Percentiles rank a stretch among this genome's conserved stretches.
These are phyloP conservation scores for Apistogramma diplotaenia DNA, from an alignment of 2,113 vertebrate species.

Conservation along the genomic window DNA sequence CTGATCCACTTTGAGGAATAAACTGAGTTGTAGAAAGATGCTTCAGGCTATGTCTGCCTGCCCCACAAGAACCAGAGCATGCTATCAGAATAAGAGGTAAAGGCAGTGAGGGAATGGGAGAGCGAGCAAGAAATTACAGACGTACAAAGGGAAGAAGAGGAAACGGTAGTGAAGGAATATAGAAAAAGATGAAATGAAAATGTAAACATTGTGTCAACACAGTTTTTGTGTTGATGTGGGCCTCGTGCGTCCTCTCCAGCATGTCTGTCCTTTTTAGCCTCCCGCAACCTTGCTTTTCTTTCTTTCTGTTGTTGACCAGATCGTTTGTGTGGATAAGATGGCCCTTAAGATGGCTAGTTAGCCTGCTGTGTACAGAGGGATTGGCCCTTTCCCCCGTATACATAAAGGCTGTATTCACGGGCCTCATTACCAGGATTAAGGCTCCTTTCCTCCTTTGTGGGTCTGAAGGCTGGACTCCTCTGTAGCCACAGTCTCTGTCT, in stretches of 20 bases:
- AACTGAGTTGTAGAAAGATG: slow-evolving; percentile 59
- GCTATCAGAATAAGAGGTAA: slow-evolving; percentile 48
- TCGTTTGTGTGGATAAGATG: slow-evolving; percentile 71
- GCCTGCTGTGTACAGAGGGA: slow-evolving; percentile 72
- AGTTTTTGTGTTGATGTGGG: slow-evolving; percentile 33
- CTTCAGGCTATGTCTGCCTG: slow-evolving; percentile 67
- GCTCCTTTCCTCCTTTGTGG: slow-evolving; percentile 79
- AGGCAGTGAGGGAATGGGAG: slow-evolving; percentile 42
- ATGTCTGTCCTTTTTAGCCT: slow-evolving; percentile 15
- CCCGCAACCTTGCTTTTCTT: slow-evolving; percentile 43
- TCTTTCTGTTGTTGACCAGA: slow-evolving; percentile 63
- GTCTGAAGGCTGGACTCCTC: slow-evolving; percentile 70
- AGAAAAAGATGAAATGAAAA: slow-evolving; percentile 1
- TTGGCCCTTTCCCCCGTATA: slow-evolving; percentile 72
- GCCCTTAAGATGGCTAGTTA: slow-evolving; percentile 70
- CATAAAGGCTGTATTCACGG: slow-evolving; percentile 75
- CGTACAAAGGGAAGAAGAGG: slow-evolving; percentile 16
- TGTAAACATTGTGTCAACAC: slow-evolving; percentile 1
- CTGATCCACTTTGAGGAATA: slow-evolving; percentile 72
- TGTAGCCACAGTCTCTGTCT: slow-evolving; percentile 56
- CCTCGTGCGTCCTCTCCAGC: slow-evolving; percentile 35
- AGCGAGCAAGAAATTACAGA: slow-evolving; percentile 33
- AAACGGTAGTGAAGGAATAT: slow-evolving; percentile 11
- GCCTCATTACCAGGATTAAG: slow-evolving; percentile 77
- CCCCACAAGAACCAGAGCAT: slow-evolving; percentile 64